Evolutionary conservation across 2,888 invertebrate genomes (phyloP).

Genomic region (Epirrita christyi): DNA sequence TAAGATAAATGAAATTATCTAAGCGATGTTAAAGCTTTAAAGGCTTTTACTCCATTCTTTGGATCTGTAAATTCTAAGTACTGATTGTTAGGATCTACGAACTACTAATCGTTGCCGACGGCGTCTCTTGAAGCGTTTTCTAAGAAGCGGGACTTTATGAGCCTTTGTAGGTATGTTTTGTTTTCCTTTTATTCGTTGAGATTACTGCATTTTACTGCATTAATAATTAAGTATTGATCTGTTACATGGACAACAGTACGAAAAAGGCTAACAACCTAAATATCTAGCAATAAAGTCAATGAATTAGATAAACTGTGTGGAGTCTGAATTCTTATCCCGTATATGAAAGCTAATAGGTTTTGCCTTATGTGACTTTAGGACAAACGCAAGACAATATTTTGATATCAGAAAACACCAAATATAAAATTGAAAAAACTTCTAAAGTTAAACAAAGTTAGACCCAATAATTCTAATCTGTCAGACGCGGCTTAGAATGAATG

Average conservation of each 20-base stretch:
- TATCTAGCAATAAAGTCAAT: conserved; percentile 36
- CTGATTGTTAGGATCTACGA: not conserved
- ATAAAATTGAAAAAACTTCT: not conserved
- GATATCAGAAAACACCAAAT: not conserved
- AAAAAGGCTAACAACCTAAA: conserved; percentile 40
- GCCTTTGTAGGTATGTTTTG: conserved; percentile 12
- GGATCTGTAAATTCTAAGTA: not conserved
- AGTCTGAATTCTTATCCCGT: conserved; percentile 52
- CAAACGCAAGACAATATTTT: conserved; percentile 26
- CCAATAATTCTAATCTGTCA: conserved; percentile 30
- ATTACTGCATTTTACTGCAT: conserved; percentile 43
- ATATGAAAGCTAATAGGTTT: conserved; percentile 44
- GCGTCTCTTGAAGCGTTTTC: conserved; percentile 5
- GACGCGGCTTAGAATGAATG: conserved; percentile 28
- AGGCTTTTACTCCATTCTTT: too few relatives aligned
- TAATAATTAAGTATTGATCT: conserved; percentile 11
- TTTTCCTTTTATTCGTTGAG: conserved; percentile 1
- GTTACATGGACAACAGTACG: conserved; percentile 34
- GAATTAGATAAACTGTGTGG: conserved; percentile 45
- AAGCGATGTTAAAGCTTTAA: not conserved
- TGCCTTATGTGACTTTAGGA: conserved; percentile 10
- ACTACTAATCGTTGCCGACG: not conserved
- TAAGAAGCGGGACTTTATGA: conserved; percentile 4
- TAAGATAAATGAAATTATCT: conserved; percentile 2
- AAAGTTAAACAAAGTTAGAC: conserved; percentile 9